Conservation (phyloP, 2,888 invertebrate genomes). For the Pristionchus japonicus region DNA sequence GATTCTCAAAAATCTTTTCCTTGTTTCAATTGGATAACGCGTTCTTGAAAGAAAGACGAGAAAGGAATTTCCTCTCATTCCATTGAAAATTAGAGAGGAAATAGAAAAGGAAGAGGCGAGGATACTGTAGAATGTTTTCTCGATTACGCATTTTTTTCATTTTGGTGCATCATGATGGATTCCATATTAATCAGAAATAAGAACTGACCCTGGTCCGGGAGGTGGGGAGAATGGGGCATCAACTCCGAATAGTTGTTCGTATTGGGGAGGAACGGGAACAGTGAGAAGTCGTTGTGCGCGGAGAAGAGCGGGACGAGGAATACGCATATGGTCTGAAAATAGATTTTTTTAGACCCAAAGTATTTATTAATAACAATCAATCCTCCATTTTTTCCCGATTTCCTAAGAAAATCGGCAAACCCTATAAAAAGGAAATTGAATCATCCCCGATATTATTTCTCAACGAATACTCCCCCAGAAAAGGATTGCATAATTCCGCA, state of each 20-base stretch:
- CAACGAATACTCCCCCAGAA: neutral
- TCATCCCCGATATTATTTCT: too few species aligned
- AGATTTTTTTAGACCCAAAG: neutral
- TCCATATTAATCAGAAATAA: too few species aligned
- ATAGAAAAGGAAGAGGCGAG: too few species aligned
- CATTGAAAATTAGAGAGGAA: too few species aligned
- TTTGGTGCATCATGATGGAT: too few species aligned
- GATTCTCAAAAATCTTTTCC: neutral
- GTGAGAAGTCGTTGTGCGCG: neutral
- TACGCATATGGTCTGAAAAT: slow-evolving; percentile 1
- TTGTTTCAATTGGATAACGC: neutral
- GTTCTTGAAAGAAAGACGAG: neutral
- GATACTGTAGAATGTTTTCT: too few species aligned
- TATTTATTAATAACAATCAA: too few species aligned
- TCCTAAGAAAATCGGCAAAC: too few species aligned
- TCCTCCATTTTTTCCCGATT: too few species aligned
- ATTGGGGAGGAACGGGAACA: neutral
- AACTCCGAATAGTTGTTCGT: neutral
- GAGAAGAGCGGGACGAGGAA: slow-evolving; percentile 23
- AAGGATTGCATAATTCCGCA: neutral
- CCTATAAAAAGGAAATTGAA: too few species aligned
- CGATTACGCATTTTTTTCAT: too few species aligned
- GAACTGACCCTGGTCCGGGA: neutral
- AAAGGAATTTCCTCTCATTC: neutral
- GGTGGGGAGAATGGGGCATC: neutral